Conservation (phyloP, 2,888 invertebrate genomes). For the Synergus japonicus region DNA sequence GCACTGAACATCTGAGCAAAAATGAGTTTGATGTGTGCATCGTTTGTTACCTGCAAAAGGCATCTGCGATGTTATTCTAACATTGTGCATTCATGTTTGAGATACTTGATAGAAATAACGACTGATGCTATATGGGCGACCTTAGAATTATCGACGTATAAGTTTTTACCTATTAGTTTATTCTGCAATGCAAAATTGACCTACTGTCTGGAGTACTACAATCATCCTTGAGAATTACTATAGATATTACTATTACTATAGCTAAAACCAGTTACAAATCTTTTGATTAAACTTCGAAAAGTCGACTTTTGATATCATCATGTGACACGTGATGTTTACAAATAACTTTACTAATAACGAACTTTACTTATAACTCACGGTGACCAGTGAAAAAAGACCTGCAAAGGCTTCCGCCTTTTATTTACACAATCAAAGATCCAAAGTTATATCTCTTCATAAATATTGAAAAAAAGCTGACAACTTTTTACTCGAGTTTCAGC, state of each 20-base stretch:
- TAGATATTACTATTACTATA: not conserved
- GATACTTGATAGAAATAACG: conserved; percentile 1
- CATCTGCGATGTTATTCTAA: not conserved
- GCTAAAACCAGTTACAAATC: not conserved
- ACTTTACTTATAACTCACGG: too few species aligned
- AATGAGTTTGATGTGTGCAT: not conserved
- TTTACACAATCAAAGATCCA: too few species aligned
- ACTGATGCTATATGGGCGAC: not conserved
- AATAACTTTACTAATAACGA: not conserved
- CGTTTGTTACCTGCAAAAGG: not conserved
- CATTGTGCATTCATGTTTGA: not conserved
- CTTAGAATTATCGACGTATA: conserved; percentile 26
- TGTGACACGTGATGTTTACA: conserved; percentile 6
- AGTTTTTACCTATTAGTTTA: not conserved
- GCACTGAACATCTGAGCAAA: not conserved
- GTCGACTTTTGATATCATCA: not conserved
- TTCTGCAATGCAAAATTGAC: not conserved
- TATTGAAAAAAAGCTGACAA: not conserved
- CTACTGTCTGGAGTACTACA: not conserved
- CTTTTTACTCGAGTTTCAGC: conserved; percentile 5
- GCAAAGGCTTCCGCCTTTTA: too few species aligned
- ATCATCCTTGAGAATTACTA: not conserved
- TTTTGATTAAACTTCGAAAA: not conserved
- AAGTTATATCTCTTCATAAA: not conserved
- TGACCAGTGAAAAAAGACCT: too few species aligned